Percentiles rank a stretch among this genome's conserved stretches.
These are phyloP conservation scores for Machimus atricapillus DNA, from an alignment of 2,888 invertebrate species.

Conservation along the genomic window DNA sequence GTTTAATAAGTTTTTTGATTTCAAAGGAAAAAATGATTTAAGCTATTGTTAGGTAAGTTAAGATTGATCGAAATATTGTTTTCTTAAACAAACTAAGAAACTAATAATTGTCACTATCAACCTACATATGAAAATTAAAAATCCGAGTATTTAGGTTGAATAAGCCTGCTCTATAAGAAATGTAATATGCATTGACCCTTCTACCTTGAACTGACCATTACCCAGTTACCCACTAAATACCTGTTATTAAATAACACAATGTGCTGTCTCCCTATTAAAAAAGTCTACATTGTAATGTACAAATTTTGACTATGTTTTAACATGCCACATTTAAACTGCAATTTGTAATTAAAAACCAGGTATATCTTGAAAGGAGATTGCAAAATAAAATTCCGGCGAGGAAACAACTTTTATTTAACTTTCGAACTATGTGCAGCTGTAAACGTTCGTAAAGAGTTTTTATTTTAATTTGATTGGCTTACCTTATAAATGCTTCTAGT, in stretches of 20 bases:
- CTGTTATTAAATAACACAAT: neutral
- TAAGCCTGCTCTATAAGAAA: neutral
- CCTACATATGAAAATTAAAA: too few relatives aligned
- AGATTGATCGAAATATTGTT: too few relatives aligned
- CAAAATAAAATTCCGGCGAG: neutral
- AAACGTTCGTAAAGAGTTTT: neutral
- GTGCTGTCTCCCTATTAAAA: neutral
- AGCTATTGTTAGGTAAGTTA: too few relatives aligned
- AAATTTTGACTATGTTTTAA: neutral
- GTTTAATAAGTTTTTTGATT: too few relatives aligned
- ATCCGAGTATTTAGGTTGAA: neutral
- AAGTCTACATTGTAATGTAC: neutral
- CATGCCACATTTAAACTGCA: neutral
- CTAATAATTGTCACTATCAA: too few relatives aligned
- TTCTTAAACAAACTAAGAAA: too few relatives aligned
- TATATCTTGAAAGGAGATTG: neutral
- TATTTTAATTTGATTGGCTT: constrained; percentile 10
- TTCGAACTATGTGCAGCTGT: neutral
- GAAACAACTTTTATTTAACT: neutral
- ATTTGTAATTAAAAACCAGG: neutral
- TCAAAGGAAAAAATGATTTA: too few relatives aligned
- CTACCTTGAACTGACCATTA: neutral
- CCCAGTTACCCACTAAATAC: neutral
- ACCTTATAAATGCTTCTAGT: constrained; percentile 67
- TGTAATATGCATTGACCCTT: neutral